Conservation (phyloP, 2,888 invertebrate genomes). For the Willowsia nigromaculata region DNA sequence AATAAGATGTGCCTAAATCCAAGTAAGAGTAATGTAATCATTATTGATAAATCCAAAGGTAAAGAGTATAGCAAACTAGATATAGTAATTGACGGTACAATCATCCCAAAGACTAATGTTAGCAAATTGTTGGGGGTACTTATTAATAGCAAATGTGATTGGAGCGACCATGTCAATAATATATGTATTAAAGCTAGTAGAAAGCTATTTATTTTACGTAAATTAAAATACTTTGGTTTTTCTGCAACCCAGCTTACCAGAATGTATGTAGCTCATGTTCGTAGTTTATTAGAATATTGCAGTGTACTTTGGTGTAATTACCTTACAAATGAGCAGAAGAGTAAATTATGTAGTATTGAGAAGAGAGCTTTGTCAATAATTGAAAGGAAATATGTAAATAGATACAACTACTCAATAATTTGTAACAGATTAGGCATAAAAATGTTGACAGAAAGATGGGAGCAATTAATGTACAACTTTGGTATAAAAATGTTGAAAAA, state of each 20-base stretch:
- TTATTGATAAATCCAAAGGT: neutral
- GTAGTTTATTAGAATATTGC: neutral
- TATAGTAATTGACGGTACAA: neutral
- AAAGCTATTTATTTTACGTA: neutral
- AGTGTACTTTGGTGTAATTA: neutral
- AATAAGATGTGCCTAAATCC: constrained; percentile 22
- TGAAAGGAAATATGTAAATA: neutral
- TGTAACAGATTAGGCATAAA: too few species aligned
- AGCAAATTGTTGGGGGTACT: neutral
- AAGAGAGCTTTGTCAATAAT: neutral
- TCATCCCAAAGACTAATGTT: neutral
- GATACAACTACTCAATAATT: neutral
- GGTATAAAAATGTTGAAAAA: neutral
- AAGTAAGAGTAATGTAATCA: neutral
- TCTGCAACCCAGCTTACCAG: neutral
- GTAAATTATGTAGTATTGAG: neutral
- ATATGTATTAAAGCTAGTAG: neutral
- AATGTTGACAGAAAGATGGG: too few species aligned
- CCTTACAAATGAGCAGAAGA: neutral
- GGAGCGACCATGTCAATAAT: neutral
- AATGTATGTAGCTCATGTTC: neutral
- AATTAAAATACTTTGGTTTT: neutral
- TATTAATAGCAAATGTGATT: neutral
- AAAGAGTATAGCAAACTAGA: neutral
- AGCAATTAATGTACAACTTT: too few species aligned